Base-by-base conservation (phyloP, 2,888 invertebrate genomes). In the Morinoia aosen region DNA sequence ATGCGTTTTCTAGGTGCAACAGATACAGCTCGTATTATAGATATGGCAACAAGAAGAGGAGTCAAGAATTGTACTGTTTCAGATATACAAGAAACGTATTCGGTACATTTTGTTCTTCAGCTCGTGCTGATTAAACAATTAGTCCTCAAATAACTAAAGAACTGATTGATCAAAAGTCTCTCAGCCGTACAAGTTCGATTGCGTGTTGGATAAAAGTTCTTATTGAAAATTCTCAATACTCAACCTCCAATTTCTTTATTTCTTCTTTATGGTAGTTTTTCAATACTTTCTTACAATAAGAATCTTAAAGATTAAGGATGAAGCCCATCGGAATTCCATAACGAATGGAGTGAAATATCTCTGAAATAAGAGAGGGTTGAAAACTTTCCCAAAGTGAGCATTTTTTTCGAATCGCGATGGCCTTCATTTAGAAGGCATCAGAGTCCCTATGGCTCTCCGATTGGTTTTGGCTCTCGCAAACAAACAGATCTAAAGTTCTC, bases 391-490 rank as follows among this genome's bases (percentile, higher is more conserved):
- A 33, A 33, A 76, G 76, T 8, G 10, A 16, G 33, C 33, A 16
- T 2, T 76, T 76, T 64, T 76, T 33, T 33, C 76, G 19, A 76
- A 16, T 8, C 33, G 19, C 16, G 33, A 76, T 76, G 76, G 14
- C 76, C 76, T 76, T 76, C 76, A 76, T 76, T 76, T 76, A 33
- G 76, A 33, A 76, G 76, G 76, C 76, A 76, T 76, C 76, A 76
- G 76, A 33, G 76, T 33, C 76, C 25, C 76, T 76, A 10, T 76
- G 76, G 76, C 76, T 25, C 76, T 76, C 25, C 76, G 76, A 76
- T 76, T 76, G 76, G 76, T 76, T 76, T 76, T 76, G 25, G 76
- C 33, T 16, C 0, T 10, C 25, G 33, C 76, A 76, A 76, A 76
- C 76, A 76, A 76, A 76, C 76, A 76, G 76, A 76, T 76, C 25